Base-by-base conservation (phyloP, 2,888 invertebrate species). In the Temnothorax unifasciatus region DNA sequence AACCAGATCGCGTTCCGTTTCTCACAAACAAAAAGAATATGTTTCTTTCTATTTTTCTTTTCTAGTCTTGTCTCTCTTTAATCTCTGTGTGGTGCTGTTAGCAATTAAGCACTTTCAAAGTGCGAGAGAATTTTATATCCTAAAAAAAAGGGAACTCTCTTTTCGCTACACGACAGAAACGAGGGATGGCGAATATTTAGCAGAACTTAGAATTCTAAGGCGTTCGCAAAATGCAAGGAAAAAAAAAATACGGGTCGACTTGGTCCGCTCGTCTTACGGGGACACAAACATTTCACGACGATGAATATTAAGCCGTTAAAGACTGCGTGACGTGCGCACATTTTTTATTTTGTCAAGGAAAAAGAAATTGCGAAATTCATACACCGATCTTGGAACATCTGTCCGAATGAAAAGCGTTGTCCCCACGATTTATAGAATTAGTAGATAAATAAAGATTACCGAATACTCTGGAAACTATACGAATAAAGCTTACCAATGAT, bases 401-500 rank as follows among this genome's bases (percentile, higher is more conserved):
- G 86, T 86, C 77, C 73, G 84, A 89, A 61, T 57, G 11, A 82
- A 54, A 86, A 83, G 66, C 85, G 86, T 89, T 89, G 86, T 87
- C 88, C 87, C 89, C 85, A 89, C 85, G 91, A 92, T 92, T 92
- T 91, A 91, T 93, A 92, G 91, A 90, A 92, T 92, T 93, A 93
- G 91, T 90, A 91, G 90, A 87, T 92, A 92, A 92, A 91, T 92
- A 92, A 87, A 89, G 92, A 92, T 93, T 92, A 92, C 89, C 92
- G 90, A 92, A 93, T 93, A 93, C 92, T 93, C 92, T 92, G 92
- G 91, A 92, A 92, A 92, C 91, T 92, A 92, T 91, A 94, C 91
- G 90, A 93, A 93, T 93, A 93, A 94, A 92, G 93, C 93, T 94
- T 93, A 92, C 92, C 93, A 93, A 93, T 93, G 91, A 93, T 93